Evolutionary conservation across 2,797 vertebrate species (phyloP).

Genomic region (Clarias fuscus): DNA sequence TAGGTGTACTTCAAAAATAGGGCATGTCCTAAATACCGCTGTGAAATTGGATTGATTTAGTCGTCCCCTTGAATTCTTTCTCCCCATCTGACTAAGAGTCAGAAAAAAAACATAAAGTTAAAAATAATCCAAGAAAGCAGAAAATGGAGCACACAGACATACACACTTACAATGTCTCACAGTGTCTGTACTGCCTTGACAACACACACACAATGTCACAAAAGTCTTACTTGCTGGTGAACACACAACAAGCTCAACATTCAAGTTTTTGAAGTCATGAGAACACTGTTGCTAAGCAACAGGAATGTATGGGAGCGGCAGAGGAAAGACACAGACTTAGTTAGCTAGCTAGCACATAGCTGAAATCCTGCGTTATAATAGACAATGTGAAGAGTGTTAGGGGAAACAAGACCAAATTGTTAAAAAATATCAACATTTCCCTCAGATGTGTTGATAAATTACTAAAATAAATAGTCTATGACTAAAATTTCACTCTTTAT

Average conservation of each 20-base stretch:
- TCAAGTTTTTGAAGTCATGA: not conserved
- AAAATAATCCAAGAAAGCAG: constrained; percentile 53
- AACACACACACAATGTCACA: not conserved
- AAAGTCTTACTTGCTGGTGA: not conserved
- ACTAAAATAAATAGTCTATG: not conserved
- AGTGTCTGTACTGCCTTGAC: not conserved
- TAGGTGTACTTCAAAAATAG: constrained; percentile 42
- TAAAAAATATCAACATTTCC: not conserved
- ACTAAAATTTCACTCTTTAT: not conserved
- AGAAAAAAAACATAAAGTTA: constrained; percentile 40
- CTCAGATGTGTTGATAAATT: not conserved
- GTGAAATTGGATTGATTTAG: constrained; percentile 61
- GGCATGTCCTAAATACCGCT: constrained; percentile 54
- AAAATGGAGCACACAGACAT: constrained; percentile 35
- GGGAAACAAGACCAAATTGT: not conserved
- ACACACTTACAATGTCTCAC: constrained; percentile 1
- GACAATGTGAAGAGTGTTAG: not conserved
- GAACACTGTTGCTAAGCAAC: constrained; percentile 14
- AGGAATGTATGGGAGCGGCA: not conserved
- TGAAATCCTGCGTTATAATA: not conserved
- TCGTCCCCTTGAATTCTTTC: constrained; percentile 46
- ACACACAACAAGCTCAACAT: not conserved
- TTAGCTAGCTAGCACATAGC: not conserved
- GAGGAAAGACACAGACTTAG: not conserved
- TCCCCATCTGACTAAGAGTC: constrained; percentile 48